phyloP scores from a whole-genome alignment of 92 coral and sea anemone species.

The Zoanthus sansibaricus region DNA sequence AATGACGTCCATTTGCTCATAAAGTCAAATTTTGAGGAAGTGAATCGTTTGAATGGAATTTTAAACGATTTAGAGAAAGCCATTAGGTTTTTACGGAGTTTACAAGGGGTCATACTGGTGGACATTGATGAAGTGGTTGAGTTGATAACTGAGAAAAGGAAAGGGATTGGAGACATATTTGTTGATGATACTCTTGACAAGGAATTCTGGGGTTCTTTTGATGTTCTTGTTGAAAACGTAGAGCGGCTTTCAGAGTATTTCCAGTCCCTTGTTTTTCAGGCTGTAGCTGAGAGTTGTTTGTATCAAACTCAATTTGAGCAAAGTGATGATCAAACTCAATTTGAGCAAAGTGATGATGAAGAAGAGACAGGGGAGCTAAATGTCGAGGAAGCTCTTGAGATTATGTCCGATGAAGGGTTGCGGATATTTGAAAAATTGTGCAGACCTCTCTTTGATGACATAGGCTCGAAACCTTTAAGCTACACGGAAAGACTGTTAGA shows the following conservation, averaged over 20 bases:
- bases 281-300: conserved; percentile 19
- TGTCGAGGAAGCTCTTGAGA: conserved; percentile 19
- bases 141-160: conserved; percentile 52
- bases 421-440: conserved; percentile 16
- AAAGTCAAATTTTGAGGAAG: conserved; percentile 34
- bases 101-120: background rate
- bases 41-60: conserved; percentile 22
- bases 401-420: background rate
- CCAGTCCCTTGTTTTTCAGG: conserved; percentile 60
- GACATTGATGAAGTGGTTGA: conserved; percentile 17
- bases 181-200: conserved; percentile 49
- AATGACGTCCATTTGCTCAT: conserved; percentile 29
- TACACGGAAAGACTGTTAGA: conserved; percentile 8
- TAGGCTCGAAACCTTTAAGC: conserved; percentile 2
- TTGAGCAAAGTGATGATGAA: background rate
- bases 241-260: conserved; percentile 30
- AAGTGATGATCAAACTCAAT: too few species aligned
- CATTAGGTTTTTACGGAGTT: conserved; percentile 37
- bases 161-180: background rate
- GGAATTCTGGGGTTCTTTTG: conserved; percentile 77
- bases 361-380: background rate
- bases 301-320: too few species aligned
- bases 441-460: conserved; percentile 16
- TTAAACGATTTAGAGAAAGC: conserved; percentile 38
- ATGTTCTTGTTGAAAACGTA: conserved; percentile 47